Conservation (phyloP, 37 sponge, comb jelly and placozoan species). For the Aphrocallistes beatrix region DNA sequence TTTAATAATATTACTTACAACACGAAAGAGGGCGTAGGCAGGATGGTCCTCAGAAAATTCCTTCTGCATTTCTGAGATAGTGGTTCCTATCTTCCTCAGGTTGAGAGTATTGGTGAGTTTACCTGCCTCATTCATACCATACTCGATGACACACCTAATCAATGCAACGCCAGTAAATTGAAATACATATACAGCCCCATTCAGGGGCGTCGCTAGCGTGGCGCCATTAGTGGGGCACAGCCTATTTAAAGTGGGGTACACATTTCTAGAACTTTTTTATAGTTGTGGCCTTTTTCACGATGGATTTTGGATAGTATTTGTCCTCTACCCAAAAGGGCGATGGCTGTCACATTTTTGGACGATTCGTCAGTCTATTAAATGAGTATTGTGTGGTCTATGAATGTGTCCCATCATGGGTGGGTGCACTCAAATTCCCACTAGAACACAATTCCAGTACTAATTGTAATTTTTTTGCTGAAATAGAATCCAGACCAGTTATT, state of each 20-base stretch:
- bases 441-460: background rate
- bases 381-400: too few relatives aligned
- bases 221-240: too few relatives aligned
- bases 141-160: constrained; percentile 51
- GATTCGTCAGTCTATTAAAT: too few relatives aligned
- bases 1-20: constrained; percentile 38
- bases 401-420: too few relatives aligned
- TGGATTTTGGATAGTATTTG: too few relatives aligned
- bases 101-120: constrained; percentile 50
- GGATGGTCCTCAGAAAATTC: constrained; percentile 24
- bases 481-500: constrained; percentile 35
- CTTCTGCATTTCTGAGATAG: constrained; percentile 16
- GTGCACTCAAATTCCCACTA: background rate
- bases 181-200: background rate
- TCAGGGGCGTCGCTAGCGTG: too few relatives aligned
- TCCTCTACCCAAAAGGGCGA: too few relatives aligned
- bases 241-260: too few relatives aligned
- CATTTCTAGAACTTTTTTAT: too few relatives aligned
- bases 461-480: background rate
- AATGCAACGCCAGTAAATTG: constrained; percentile 14
- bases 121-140: constrained; percentile 22
- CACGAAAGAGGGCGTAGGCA: constrained; percentile 45
- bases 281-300: too few relatives aligned
- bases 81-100: constrained; percentile 28
- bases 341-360: too few relatives aligned